phyloP scores from a whole-genome alignment of 2,797 vertebrate species.

The Enteromius trimaculatus region DNA sequence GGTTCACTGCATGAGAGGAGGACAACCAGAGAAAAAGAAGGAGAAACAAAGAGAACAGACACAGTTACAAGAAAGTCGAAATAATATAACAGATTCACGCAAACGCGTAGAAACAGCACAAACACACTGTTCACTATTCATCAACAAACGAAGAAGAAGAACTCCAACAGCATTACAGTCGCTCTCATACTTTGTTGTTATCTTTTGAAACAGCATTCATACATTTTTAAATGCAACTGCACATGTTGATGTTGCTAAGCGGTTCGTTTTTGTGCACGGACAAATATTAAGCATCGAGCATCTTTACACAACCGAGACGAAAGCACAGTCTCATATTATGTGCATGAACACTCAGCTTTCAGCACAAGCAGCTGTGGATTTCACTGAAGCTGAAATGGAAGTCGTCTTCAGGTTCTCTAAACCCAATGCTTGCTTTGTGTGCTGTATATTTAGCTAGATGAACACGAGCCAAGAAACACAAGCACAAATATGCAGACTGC shows the following conservation, averaged over 20 bases:
- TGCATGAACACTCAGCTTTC: neutral
- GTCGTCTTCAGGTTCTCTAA: neutral
- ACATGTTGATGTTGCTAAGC: neutral
- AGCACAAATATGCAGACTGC: neutral
- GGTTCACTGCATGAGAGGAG: constrained; percentile 79
- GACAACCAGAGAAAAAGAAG: neutral
- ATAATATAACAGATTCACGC: neutral
- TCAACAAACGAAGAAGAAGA: neutral
- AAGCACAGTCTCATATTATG: constrained; percentile 2
- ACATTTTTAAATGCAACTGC: neutral
- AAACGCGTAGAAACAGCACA: neutral
- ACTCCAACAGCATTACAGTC: neutral
- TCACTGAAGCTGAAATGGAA: neutral
- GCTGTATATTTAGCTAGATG: neutral
- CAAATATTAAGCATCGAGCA: neutral
- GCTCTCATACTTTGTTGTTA: neutral
- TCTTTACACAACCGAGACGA: neutral
- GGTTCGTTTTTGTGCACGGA: neutral
- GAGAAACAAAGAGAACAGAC: neutral
- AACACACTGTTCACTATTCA: neutral
- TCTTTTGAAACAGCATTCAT: neutral
- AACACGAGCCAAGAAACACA: neutral
- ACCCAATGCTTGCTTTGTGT: neutral
- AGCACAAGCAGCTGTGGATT: no score
- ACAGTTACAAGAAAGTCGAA: neutral